Evolutionary conservation across 2,888 invertebrate species (phyloP), one percentile per base, ranked within the genome.

Genomic region (Phoronis australis): DNA sequence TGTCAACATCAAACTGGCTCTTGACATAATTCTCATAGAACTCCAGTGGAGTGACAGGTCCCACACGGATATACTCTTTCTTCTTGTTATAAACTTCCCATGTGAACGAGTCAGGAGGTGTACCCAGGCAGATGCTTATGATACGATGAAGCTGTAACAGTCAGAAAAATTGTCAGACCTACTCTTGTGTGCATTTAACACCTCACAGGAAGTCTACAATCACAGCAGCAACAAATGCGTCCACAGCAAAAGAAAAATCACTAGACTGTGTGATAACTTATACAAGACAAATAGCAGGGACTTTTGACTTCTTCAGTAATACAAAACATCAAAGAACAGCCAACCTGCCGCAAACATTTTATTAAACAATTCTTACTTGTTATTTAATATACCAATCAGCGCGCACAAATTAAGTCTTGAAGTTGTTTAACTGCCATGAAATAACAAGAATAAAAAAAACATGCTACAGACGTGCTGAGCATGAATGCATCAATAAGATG

Each of bases 21-120:
- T 87, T 86, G 0, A 93, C 87, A 66, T 85, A 83, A 37, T 83
- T 80, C 45, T 86, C 82, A 70, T 93, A 93, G 75, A 93, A 93
- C 47, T 90, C 84, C 27, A 84, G 73, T 0, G 91, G 87, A 0
- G 85, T 84, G 15, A 91, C 80, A 0, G 86, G 84, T 0, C 91
- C 92, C 42, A 91, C 77, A 12, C 79, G 82, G 54, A 86, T 83
- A 77, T 85, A 88, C 12, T 79, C 47, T 31, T 65, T 64, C 9
- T 55, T 56, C 31, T 90, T 91, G 69, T 87, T 89, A 75, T 90
- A 90, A 76, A 85, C 93, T 64, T 87, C 88, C 83, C 87, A 92
- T 1, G 83, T 86, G 69, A 93, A 87, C 22, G 82, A 84, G 55
- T 86, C 83, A 37, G 85, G 83, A 0, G 93, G 92, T 23, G 87